Percentiles rank a stretch among this genome's conserved stretches.
These are phyloP conservation scores for Balanococcus diminutus DNA, from an alignment of 2,888 invertebrate species.

Conservation along the genomic window DNA sequence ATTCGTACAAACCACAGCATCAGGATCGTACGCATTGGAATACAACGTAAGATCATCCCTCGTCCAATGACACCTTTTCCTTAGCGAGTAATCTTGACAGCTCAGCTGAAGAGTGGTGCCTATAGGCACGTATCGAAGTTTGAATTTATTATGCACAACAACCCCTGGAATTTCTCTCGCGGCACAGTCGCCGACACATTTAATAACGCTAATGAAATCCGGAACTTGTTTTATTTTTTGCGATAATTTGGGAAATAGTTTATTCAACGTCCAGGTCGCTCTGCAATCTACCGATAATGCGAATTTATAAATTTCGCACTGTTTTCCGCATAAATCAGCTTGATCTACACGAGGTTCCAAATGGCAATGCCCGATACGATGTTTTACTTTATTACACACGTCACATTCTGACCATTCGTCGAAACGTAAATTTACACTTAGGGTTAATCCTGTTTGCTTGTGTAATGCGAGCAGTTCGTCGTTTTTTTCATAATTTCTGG, in stretches of 20 bases:
- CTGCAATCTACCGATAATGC: slow-evolving; percentile 2
- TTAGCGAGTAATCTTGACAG: not conserved
- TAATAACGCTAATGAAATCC: not conserved
- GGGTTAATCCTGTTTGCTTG: not conserved
- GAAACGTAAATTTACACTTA: not conserved
- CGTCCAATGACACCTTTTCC: not conserved
- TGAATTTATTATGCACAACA: not conserved
- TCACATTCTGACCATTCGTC: slow-evolving; percentile 8
- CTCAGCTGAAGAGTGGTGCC: not conserved
- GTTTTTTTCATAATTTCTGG: not conserved
- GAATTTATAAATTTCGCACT: slow-evolving; percentile 19
- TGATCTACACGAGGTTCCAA: not conserved
- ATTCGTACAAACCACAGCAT: not conserved
- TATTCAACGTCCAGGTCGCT: not conserved
- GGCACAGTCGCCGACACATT: slow-evolving; percentile 2
- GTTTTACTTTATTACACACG: not conserved
- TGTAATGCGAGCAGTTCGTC: not conserved
- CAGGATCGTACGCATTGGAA: not conserved
- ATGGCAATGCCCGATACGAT: slow-evolving; percentile 35
- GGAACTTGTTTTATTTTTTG: not conserved
- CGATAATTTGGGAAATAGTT: not conserved
- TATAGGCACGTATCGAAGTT: not conserved
- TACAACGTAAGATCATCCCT: not conserved
- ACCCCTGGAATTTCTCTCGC: not conserved
- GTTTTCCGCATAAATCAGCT: not conserved